Evolutionary conservation across 2,797 vertebrate genomes (phyloP).

Genomic region (Gambelia wislizenii): DNA sequence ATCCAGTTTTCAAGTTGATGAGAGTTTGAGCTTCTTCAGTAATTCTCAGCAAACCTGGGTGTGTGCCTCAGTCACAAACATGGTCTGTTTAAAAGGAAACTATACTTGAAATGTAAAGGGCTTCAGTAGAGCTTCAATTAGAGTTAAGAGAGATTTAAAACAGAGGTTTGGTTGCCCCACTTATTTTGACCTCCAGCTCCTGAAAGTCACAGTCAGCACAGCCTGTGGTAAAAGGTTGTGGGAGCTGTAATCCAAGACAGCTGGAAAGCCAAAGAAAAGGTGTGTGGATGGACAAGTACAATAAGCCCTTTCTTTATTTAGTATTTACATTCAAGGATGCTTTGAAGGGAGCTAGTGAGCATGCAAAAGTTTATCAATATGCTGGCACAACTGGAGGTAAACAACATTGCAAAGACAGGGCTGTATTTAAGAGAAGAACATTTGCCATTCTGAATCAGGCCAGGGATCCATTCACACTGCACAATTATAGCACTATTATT

Average conservation of each 20-base stretch:
- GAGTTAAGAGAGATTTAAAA: background rate
- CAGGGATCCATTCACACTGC: background rate
- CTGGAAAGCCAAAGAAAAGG: too few relatives aligned
- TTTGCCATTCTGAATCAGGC: background rate
- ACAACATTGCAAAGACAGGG: background rate
- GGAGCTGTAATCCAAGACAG: too few relatives aligned
- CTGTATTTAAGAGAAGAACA: background rate
- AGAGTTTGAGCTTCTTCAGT: background rate
- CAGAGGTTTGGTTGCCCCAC: too few relatives aligned
- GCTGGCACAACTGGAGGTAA: background rate
- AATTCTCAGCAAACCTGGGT: background rate
- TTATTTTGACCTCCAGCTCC: too few relatives aligned
- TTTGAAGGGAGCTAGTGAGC: too few relatives aligned
- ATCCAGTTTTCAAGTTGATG: background rate
- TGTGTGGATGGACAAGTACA: background rate
- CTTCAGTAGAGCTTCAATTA: background rate
- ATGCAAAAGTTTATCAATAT: background rate
- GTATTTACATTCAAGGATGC: background rate
- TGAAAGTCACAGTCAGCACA: too few relatives aligned
- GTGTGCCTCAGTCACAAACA: background rate
- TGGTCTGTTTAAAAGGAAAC: background rate
- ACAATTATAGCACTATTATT: too few relatives aligned
- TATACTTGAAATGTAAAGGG: background rate
- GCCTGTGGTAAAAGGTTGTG: too few relatives aligned
- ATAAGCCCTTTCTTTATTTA: background rate